These are phyloP conservation scores for Chelmon rostratus DNA, from an alignment of 2,797 vertebrate genomes.

Conservation along the genomic window DNA sequence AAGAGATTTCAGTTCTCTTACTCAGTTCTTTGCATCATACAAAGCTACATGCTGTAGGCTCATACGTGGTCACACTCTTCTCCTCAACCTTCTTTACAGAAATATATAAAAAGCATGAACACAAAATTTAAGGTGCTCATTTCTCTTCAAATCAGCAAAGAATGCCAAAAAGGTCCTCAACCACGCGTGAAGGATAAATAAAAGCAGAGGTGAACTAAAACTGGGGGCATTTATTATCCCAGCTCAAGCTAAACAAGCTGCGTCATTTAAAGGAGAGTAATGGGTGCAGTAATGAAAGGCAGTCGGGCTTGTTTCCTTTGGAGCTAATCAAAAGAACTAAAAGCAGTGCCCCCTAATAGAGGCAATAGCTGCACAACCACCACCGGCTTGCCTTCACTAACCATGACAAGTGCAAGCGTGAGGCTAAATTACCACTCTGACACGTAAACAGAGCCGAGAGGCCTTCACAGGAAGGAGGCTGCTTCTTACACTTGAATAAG, in stretches of 20 bases:
- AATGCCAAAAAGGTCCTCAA: slow-evolving; percentile 4
- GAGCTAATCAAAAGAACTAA: slow-evolving; percentile 74
- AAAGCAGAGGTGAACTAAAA: slow-evolving; percentile 58
- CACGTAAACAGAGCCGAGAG: slow-evolving; percentile 42
- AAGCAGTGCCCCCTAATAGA: slow-evolving; percentile 62
- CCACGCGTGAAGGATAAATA: slow-evolving; percentile 63
- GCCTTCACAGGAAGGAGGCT: slow-evolving; percentile 20
- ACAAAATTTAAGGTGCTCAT: slow-evolving; percentile 30
- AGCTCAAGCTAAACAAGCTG: slow-evolving; percentile 71
- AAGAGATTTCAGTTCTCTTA: neutral
- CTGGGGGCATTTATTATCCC: slow-evolving; percentile 70
- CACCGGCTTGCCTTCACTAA: slow-evolving; percentile 18
- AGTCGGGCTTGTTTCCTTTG: slow-evolving; percentile 73
- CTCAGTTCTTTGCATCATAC: slow-evolving; percentile 12
- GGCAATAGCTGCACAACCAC: slow-evolving; percentile 40
- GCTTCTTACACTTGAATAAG: slow-evolving; percentile 21
- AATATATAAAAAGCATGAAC: slow-evolving; percentile 26
- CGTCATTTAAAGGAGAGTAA: slow-evolving; percentile 77
- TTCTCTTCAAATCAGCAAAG: slow-evolving; percentile 33
- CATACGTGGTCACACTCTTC: neutral
- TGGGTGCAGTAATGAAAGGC: slow-evolving; percentile 74
- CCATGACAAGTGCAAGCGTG: slow-evolving; percentile 51
- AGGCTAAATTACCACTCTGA: slow-evolving; percentile 50
- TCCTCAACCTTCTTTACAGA: neutral
- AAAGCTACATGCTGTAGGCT: neutral